Base-by-base conservation (phyloP, 1,140 invertebrate species). In the Capitella teleta region DNA sequence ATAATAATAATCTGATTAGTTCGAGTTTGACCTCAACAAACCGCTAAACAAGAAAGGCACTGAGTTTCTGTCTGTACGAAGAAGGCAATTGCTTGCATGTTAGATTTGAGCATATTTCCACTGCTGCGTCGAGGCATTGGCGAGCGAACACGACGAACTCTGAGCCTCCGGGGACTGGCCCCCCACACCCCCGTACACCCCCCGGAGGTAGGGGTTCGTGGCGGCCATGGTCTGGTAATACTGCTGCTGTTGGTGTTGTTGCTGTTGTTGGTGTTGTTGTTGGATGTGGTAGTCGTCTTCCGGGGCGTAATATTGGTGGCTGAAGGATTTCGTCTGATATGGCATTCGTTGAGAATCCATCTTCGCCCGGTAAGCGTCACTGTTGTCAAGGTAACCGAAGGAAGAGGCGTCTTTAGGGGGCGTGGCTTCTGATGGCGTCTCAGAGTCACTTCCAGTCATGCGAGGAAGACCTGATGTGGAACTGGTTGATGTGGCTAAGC, bases 281-380 rank as follows among this genome's bases (percentile, higher is more conserved):
- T 40, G 38, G 5, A 40, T 40, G 38, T 40, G 38, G 19, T 40
- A 24, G 38, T 40, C 19, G 25, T 40, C 19, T 19, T 24, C 19
- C 6, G 38, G 19, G 19, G 25, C 25, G 38, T 40, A 24, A 40
- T 40, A 18, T 24, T 21, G 21, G 38, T 40, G 19, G 38, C 25
- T 21, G 8, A 24, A 21, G 38, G 25, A 40, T 3, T 40, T 40
- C 38, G 21, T 40, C 38, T 19, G 38, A 18, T 19, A 40, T 24
- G 38, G 25, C 38, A 24, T 24, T 19, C 38, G 21, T 19, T 40
- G 19, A 18, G 38, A 40, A n/a, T 40, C 38, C 19, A 18, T 40
- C 19, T 40, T 40, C 4, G 38, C 25, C 25, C 38, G 38, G 38
- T 40, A 40, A 24, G 38, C 38, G 38, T 19, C 38, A 24, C 38